phyloP scores from a whole-genome alignment of 2,888 invertebrate genomes.

The Rhaphigaster nebulosa region DNA sequence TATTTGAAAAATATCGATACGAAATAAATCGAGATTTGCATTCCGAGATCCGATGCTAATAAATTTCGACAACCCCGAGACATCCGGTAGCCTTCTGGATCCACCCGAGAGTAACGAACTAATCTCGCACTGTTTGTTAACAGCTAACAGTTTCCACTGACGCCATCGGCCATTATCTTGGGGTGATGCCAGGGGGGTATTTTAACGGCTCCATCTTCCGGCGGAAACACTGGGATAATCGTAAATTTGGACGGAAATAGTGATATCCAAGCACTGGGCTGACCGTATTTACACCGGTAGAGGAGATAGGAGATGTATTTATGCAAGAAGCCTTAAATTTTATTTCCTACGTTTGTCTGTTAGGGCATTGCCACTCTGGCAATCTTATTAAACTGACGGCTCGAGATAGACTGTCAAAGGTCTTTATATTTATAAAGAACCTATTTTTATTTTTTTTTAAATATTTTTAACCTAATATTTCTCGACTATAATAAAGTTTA shows the following conservation, averaged over 20 bases:
- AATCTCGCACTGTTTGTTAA: conserved; percentile 8
- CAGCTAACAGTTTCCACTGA: conserved; percentile 7
- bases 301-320: background rate
- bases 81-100: conserved; percentile 8
- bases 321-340: background rate
- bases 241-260: conserved; percentile 39
- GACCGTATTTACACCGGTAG: background rate
- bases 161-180: conserved; percentile 39
- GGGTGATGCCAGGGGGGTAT: conserved; percentile 23
- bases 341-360: background rate
- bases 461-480: too few relatives aligned
- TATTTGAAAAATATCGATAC: too few relatives aligned
- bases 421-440: too few relatives aligned
- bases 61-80: background rate
- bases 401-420: too few relatives aligned
- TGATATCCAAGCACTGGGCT: background rate
- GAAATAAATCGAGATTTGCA: too few relatives aligned
- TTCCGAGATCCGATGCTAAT: background rate
- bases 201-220: conserved; percentile 42
- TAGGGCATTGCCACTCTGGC: background rate
- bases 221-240: conserved; percentile 38
- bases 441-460: too few relatives aligned
- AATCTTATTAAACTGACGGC: background rate
- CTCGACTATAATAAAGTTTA: too few relatives aligned
- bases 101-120: background rate